Base-by-base conservation (phyloP, 2,797 vertebrate species). In the Brachyalestes nurse region DNA sequence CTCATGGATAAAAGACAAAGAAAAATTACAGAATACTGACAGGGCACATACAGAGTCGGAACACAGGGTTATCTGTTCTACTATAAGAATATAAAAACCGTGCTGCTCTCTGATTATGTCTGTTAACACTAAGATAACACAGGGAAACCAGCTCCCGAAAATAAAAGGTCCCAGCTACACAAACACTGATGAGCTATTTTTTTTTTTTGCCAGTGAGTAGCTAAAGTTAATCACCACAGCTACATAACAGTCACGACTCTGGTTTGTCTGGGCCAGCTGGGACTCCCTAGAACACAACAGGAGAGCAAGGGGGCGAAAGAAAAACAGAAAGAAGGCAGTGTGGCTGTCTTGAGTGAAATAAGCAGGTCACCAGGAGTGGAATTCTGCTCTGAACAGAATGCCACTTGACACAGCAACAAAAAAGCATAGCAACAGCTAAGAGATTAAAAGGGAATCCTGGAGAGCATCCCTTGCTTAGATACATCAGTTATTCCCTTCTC, bases 341-440 rank as follows among this genome's bases (percentile, higher is more conserved):
- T 70, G 82, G 74, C 75, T 71, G 38, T 60, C 81, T 62, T 42
- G 0, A 78, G 58, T 86, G 80, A 88, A 90, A 88, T 82, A 61
- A 21, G 72, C 74, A 40, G 74, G 80, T 85, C 77, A 23, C 38
- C 62, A 19, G 17, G 14, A 34, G 16, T 38, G 21, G 17, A 25
- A 23, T 38, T 40, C 55, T 16, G 12, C 3, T 23, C 66, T 58
- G 40, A 69, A 38, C 13, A 42, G 40, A 64, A 70, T 4, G 6
- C 42, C 57, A 17, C 23, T 64, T 51, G 72, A 42, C 38, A 40
- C 8, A 38, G 28, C 42, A 49, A 23, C 6, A 70, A 57, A 73
- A 40, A 49, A 25, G 58, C 10, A 53, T 17, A 21, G 28, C 61
- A 60, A 71, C 14, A 64, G n/a, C 57, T 21, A 40, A 42, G 16